Base-by-base conservation (phyloP, 2,113 vertebrate genomes). In the Zosterops pallidus region DNA sequence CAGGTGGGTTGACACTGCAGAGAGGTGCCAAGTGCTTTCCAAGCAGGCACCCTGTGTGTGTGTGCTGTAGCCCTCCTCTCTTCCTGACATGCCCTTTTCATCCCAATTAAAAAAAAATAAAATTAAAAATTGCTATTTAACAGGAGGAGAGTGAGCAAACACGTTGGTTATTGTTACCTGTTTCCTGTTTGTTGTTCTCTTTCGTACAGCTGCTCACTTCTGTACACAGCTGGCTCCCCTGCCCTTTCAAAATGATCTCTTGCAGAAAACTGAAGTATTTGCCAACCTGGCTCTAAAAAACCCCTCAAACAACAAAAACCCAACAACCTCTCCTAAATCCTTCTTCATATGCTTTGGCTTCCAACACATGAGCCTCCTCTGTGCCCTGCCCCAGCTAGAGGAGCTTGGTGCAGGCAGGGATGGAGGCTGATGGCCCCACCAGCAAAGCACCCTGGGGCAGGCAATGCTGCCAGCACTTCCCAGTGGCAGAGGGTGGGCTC, bases 211-310 rank as follows among this genome's bases (percentile, higher is more conserved):
- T 97, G 96, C 84, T 52, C 3, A 4, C 86, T 92, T 91, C 92
- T 97, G 89, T 83, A 55, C 93, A 89, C 96, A 97, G 94, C 95
- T 97, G 97, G 89, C 93, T 92, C 79, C 78, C 50, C 59, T 84
- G 92, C 88, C 82, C 79, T 97, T 92, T 93, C 82, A 50, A 47
- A 82, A 52, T 22, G 29, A 94, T 90, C 60, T 84, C 65, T 78
- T 46, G 26, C 75, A 86, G 95, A 86, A 89, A 94, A 95, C 47
- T 17, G 64, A 95, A 88, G 44, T 56, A 62, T 64, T 96, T 95
- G 82, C 69, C 90, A 94, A 68, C 76, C 50, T 93, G 57, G 25
- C 59, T 84, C 63, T 31, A 49, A 81, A 84, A 72, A 23, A 49
- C 0, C 2, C 14, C 9, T 28, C 8, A 44, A 63, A 8, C 49